Percentiles rank a stretch among this genome's conserved stretches.
Conservation (phyloP, 2,888 invertebrate genomes). For the Platycheirus rosarum region DNA sequence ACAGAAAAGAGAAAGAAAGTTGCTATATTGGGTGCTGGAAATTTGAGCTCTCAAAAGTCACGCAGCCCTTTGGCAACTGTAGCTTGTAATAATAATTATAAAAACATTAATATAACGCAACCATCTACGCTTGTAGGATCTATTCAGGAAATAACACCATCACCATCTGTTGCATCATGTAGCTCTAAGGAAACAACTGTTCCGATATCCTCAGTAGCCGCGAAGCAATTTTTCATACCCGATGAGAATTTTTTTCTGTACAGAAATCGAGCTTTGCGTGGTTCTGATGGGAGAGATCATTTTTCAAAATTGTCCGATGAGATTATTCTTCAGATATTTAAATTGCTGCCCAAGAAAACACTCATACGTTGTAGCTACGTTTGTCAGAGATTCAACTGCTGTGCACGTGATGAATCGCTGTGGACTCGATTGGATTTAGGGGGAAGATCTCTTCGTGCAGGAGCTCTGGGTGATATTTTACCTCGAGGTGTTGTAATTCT, state of each 20-base stretch:
- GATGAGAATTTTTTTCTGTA: constrained; percentile 81
- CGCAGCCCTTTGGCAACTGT: constrained; percentile 81
- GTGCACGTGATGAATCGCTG: constrained; percentile 91
- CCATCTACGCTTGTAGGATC: constrained; percentile 28
- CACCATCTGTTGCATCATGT: constrained; percentile 33
- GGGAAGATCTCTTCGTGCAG: constrained; percentile 86
- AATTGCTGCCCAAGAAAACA: constrained; percentile 90
- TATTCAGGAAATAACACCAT: constrained; percentile 40
- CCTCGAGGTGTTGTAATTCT: constrained; percentile 90
- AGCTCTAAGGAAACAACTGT: constrained; percentile 20
- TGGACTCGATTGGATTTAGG: constrained; percentile 94
- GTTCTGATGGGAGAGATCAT: constrained; percentile 84
- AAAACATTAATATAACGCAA: constrained; percentile 77
- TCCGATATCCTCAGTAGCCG: constrained; percentile 15
- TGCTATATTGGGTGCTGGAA: constrained; percentile 77
- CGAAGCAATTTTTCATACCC: constrained; percentile 75
- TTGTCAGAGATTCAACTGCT: constrained; percentile 90
- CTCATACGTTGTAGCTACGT: constrained; percentile 89
- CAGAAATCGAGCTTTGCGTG: constrained; percentile 78
- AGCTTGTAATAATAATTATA: constrained; percentile 79
- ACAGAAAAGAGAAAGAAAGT: constrained; percentile 76
- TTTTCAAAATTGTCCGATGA: constrained; percentile 92
- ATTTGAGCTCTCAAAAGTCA: constrained; percentile 69
- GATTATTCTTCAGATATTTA: constrained; percentile 91
- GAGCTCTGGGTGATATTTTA: constrained; percentile 89